Percentiles rank a stretch among this genome's conserved stretches.
Evolutionary conservation across 2,888 invertebrate species (phyloP).

Genomic region (Caenorhabditis doughertyi): DNA sequence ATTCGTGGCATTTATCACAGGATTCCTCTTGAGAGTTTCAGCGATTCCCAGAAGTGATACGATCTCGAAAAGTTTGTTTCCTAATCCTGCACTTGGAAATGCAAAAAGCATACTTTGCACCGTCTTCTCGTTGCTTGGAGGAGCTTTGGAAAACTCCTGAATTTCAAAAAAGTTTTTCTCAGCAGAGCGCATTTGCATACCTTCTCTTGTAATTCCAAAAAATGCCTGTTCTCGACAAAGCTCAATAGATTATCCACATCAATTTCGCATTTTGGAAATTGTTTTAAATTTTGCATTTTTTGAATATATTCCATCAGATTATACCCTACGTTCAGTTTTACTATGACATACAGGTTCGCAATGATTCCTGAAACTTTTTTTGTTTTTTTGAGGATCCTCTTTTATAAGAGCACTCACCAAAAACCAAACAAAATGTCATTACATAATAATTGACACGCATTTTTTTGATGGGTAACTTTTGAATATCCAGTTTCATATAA

Average conservation of each 20-base stretch:
- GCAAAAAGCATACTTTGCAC: constrained; percentile 44
- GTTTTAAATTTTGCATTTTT: constrained; percentile 10
- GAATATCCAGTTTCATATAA: background rate
- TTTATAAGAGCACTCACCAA: background rate
- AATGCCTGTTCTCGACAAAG: constrained; percentile 29
- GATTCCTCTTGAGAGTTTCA: constrained; percentile 25
- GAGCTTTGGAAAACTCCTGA: background rate
- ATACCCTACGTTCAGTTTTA: background rate
- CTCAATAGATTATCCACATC: constrained; percentile 34
- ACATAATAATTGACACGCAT: constrained; percentile 32
- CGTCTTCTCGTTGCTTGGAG: constrained; percentile 15
- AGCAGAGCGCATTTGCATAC: background rate
- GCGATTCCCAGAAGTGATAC: constrained; percentile 53
- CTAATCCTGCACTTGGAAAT: constrained; percentile 28
- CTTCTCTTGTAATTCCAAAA: constrained; percentile 26
- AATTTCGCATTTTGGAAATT: constrained; percentile 31
- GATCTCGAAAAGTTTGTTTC: constrained; percentile 55
- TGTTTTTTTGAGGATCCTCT: too few species aligned
- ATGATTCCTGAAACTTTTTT: constrained; percentile 27
- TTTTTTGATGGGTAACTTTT: background rate
- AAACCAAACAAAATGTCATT: constrained; percentile 16
- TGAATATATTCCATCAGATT: constrained; percentile 10
- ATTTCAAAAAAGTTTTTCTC: background rate
- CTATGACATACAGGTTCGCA: constrained; percentile 16
- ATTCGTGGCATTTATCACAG: constrained; percentile 45